Conservation (phyloP, 1,140 invertebrate species). For the Brachionus koreanus region DNA sequence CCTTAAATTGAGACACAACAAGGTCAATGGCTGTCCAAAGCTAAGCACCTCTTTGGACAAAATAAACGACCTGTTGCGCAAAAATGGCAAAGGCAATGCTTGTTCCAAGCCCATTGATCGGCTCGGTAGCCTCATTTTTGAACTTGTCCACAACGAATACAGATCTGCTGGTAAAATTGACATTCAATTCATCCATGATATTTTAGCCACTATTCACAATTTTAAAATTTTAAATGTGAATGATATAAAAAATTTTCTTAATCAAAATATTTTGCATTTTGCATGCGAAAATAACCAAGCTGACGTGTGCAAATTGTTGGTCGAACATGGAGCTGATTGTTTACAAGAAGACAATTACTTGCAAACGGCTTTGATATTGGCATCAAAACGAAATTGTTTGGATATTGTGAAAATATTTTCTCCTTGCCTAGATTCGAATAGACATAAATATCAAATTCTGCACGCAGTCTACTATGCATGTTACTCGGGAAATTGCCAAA, state of each 20-base stretch:
- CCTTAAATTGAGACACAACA: slow-evolving; percentile 26
- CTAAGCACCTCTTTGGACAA: not conserved
- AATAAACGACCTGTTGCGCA: not conserved
- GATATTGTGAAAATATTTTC: slow-evolving; percentile 3
- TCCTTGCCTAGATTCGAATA: not conserved
- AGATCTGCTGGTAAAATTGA: not conserved
- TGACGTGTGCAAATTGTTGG: not conserved
- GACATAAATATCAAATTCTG: not conserved
- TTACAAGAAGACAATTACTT: slow-evolving; percentile 27
- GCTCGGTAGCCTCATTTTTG: not conserved
- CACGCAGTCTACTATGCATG: not conserved
- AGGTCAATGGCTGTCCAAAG: not conserved
- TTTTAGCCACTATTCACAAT: not conserved
- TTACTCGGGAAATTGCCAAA: not conserved
- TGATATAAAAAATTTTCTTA: slow-evolving; percentile 42
- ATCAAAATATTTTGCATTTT: slow-evolving; percentile 31
- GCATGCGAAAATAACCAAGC: not conserved
- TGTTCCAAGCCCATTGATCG: not conserved
- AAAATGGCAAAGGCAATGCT: not conserved
- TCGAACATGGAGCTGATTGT: slow-evolving; percentile 17
- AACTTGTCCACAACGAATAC: not conserved
- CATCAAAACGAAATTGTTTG: slow-evolving; percentile 16
- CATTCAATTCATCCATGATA: not conserved
- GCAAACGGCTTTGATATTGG: slow-evolving; percentile 18
- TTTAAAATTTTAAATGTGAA: slow-evolving; percentile 7